Conservation (phyloP, 2,797 vertebrate species). For the Enteromius thamalakanensis region DNA sequence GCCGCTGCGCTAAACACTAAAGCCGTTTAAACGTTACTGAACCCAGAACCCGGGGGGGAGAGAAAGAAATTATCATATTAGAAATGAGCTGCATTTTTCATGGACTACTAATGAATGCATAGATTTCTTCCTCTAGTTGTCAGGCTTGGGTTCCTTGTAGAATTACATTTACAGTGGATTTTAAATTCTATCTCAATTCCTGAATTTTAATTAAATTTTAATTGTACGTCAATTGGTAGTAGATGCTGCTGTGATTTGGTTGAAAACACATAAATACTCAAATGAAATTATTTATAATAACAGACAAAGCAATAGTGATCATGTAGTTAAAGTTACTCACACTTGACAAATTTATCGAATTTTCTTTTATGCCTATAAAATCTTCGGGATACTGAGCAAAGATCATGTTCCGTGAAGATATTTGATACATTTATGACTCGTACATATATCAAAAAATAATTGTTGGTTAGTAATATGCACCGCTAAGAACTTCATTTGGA, state of each 20-base stretch:
- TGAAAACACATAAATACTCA: not conserved
- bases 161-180: not conserved
- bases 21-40: slow-evolving; percentile 48
- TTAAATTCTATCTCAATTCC: slow-evolving; percentile 6
- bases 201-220: not conserved
- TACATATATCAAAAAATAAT: too few species aligned
- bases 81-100: slow-evolving; percentile 51
- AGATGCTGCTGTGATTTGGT: not conserved
- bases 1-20: slow-evolving; percentile 29
- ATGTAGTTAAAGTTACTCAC: not conserved
- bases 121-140: not conserved
- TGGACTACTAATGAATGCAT: slow-evolving; percentile 48
- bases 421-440: too few species aligned
- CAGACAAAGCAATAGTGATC: not conserved
- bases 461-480: too few species aligned
- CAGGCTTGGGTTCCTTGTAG: not conserved
- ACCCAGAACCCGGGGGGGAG: slow-evolving; percentile 31
- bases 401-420: too few species aligned
- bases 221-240: not conserved
- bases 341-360: too few species aligned
- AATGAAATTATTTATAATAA: not conserved
- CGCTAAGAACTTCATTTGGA: too few species aligned
- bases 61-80: slow-evolving; percentile 49
- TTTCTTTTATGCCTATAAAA: too few species aligned
- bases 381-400: too few species aligned